Percentiles rank a stretch among this genome's conserved stretches.
phyloP scores from a whole-genome alignment of 2,797 vertebrate species.

The Jordanella pulchra region DNA sequence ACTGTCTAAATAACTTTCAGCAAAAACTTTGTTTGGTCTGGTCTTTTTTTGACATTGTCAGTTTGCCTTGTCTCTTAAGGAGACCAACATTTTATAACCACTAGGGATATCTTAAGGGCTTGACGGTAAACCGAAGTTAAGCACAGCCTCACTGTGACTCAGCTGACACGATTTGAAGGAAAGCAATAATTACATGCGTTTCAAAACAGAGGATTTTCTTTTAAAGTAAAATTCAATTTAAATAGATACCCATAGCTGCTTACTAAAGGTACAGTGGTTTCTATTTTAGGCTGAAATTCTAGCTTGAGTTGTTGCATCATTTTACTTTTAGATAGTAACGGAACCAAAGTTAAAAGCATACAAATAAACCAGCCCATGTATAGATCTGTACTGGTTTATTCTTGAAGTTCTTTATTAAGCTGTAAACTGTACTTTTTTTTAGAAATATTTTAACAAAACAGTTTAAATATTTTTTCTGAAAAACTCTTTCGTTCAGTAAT shows the following conservation, averaged over 20 bases:
- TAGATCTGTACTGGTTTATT: neutral
- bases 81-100: slow-evolving; percentile 7
- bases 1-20: neutral
- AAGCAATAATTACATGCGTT: neutral
- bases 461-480: too few species aligned
- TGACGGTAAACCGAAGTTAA: slow-evolving; percentile 2
- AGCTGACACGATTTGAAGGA: neutral
- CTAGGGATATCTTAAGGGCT: neutral
- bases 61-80: slow-evolving; percentile 7
- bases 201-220: neutral
- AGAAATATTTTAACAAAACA: neutral
- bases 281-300: neutral
- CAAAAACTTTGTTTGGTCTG: neutral
- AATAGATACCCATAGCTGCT: neutral
- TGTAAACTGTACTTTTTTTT: neutral
- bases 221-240: neutral
- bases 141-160: slow-evolving; percentile 1
- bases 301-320: neutral
- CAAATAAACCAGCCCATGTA: neutral
- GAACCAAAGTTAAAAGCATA: neutral
- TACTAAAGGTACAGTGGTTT: neutral
- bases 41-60: neutral
- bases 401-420: neutral
- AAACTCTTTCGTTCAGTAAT: neutral
- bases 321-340: neutral